Conservation (phyloP, 2,888 invertebrate genomes). For the Chromoteleia sp. region DNA sequence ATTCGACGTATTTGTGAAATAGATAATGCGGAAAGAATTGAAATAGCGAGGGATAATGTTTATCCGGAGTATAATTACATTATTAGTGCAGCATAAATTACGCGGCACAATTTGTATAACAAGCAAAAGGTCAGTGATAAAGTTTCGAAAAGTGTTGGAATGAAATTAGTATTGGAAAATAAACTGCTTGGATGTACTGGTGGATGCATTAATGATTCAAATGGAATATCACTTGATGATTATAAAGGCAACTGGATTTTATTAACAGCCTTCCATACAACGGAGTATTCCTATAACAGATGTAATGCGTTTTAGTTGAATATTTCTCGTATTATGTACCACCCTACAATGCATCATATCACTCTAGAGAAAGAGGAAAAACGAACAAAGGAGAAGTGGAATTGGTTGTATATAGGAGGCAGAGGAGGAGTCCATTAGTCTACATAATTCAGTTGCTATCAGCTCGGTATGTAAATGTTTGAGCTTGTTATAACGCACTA, state of each 20-base stretch:
- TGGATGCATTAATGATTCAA: constrained; percentile 33
- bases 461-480: constrained; percentile 77
- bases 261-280: constrained; percentile 47
- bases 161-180: constrained; percentile 1
- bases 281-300: constrained; percentile 42
- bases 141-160: background rate
- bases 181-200: background rate
- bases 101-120: too few species aligned
- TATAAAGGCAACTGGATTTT: constrained; percentile 50
- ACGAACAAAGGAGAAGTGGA: constrained; percentile 42
- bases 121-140: background rate
- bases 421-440: constrained; percentile 74
- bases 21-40: too few species aligned
- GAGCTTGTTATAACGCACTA: constrained; percentile 74
- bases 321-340: constrained; percentile 57
- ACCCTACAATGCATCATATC: constrained; percentile 61
- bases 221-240: constrained; percentile 32
- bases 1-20: too few species aligned
- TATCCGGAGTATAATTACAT: too few species aligned
- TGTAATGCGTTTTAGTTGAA: constrained; percentile 55
- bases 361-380: constrained; percentile 55
- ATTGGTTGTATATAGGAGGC: constrained; percentile 47
- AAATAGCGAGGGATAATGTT: too few species aligned
- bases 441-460: constrained; percentile 76
- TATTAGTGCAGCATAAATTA: too few species aligned